Conservation (phyloP, 2,113 vertebrate species). For the Galeopterus variegatus region DNA sequence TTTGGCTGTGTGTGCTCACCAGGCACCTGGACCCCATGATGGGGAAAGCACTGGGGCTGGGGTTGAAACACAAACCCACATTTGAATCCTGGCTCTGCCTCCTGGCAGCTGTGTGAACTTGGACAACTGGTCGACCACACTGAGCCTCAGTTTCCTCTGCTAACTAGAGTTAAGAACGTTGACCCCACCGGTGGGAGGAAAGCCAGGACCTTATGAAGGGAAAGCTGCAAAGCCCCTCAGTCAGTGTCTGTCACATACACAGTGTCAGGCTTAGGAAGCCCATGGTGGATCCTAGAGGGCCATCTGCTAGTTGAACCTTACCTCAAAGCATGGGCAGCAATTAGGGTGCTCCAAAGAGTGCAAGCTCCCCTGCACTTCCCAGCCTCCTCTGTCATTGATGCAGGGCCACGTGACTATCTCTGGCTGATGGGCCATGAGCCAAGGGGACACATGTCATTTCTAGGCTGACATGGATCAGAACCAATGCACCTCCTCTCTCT, state of each 20-base stretch:
- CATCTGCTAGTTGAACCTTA: background rate
- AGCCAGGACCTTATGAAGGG: background rate
- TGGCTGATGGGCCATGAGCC: background rate
- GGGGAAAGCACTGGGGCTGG: background rate
- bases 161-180: background rate
- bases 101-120: background rate
- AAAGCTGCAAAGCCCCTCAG: background rate
- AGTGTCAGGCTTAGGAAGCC: background rate
- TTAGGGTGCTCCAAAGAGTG: too few relatives aligned
- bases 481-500: fast-evolving
- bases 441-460: background rate
- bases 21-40: background rate
- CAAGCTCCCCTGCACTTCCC: background rate
- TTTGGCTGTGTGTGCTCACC: background rate
- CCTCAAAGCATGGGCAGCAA: background rate
- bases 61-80: background rate
- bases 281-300: fast-evolving
- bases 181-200: background rate
- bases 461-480: background rate
- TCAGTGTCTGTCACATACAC: background rate
- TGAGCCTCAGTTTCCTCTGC: background rate
- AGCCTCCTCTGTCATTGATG: too few relatives aligned
- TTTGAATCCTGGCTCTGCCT: background rate
- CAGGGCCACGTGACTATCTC: background rate
- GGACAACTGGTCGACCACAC: background rate